These are phyloP conservation scores for Lucinisca nassula DNA, from an alignment of 2,888 invertebrate genomes.

Conservation along the genomic window DNA sequence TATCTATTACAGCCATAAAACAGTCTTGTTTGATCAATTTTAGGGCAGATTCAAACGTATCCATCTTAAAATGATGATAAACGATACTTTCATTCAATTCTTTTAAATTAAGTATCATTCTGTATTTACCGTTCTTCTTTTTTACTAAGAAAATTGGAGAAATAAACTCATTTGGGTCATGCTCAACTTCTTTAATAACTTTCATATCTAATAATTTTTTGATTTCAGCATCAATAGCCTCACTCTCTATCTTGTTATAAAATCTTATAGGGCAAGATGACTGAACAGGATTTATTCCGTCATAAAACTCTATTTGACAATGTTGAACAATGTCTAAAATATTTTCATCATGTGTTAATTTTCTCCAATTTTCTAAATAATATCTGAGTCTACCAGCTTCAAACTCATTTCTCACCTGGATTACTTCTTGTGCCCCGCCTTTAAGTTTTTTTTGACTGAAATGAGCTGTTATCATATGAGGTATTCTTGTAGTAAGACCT, in stretches of 20 bases:
- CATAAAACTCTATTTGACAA: slow-evolving; percentile 14
- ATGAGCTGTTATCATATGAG: too few relatives aligned
- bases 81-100: slow-evolving; percentile 43
- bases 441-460: too few relatives aligned
- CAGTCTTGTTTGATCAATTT: slow-evolving; percentile 38
- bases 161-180: slow-evolving; percentile 24
- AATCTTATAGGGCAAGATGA: not conserved
- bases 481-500: too few relatives aligned
- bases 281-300: not conserved
- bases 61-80: slow-evolving; percentile 65
- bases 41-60: slow-evolving; percentile 48
- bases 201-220: slow-evolving; percentile 30
- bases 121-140: slow-evolving; percentile 34
- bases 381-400: too few relatives aligned
- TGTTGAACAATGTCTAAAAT: slow-evolving; percentile 28
- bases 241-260: not conserved
- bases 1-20: slow-evolving; percentile 66
- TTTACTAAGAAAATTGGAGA: slow-evolving; percentile 55
- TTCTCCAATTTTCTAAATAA: too few relatives aligned
- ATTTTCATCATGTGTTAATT: too few relatives aligned
- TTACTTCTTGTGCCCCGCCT: too few relatives aligned
- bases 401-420: too few relatives aligned
- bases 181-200: slow-evolving; percentile 39
- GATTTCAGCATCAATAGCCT: slow-evolving; percentile 38
- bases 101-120: slow-evolving; percentile 58